Conservation (phyloP, 2,797 vertebrate genomes). For the Chlorospingus flavigularis region DNA sequence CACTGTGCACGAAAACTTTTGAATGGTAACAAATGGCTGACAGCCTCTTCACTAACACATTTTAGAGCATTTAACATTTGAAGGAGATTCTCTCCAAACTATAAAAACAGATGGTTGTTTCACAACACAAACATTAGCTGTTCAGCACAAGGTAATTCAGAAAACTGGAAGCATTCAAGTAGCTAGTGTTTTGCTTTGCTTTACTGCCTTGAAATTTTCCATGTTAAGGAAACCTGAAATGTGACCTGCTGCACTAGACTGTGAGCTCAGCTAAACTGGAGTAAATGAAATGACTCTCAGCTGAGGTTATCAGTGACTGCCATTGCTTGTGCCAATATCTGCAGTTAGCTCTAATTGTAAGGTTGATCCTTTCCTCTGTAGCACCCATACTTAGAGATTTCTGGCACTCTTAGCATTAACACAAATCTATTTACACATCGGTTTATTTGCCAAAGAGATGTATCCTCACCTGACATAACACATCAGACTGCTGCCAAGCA, state of each 20-base stretch:
- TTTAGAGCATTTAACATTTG: slow-evolving; percentile 23
- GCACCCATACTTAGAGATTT: neutral
- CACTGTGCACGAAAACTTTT: neutral
- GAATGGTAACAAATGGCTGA: slow-evolving; percentile 6
- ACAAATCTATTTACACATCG: neutral
- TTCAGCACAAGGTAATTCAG: slow-evolving; percentile 57
- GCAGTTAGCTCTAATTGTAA: neutral
- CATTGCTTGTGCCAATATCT: neutral
- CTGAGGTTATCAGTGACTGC: neutral
- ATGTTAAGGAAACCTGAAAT: neutral
- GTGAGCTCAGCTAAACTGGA: neutral
- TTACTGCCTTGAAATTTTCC: neutral
- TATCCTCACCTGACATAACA: neutral
- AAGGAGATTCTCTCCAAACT: slow-evolving; percentile 29
- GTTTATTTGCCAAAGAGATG: neutral
- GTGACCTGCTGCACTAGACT: neutral
- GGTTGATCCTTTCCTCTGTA: neutral
- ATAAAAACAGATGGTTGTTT: slow-evolving; percentile 57
- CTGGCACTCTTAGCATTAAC: neutral
- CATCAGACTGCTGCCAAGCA: neutral
- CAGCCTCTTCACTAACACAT: slow-evolving; percentile 26
- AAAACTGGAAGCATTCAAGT: slow-evolving; percentile 33
- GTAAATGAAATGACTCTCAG: neutral
- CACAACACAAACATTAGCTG: slow-evolving; percentile 47
- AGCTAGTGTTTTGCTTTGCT: neutral